A percentile compares a stretch with the other conserved stretches of the same genome.
phyloP scores from a whole-genome alignment of 2,797 vertebrate species.

The Sylvia borin region DNA sequence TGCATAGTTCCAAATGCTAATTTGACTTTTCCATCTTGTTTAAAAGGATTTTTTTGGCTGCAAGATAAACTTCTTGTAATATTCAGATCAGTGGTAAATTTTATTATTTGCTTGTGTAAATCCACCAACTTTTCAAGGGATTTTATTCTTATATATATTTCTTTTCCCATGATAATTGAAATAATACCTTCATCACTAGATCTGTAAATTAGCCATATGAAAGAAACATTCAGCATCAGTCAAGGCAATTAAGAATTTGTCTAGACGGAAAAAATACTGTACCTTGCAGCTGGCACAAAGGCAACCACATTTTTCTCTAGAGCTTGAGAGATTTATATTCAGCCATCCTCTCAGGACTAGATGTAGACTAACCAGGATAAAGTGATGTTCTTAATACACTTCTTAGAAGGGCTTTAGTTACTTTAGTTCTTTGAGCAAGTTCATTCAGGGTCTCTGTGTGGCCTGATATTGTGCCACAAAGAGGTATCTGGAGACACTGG shows the following conservation, averaged over 20 bases:
- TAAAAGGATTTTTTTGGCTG: not conserved
- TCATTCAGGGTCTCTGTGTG: slow-evolving; percentile 21
- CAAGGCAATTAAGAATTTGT: not conserved
- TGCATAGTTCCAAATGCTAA: not conserved
- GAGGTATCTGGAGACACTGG: not conserved
- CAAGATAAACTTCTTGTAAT: not conserved
- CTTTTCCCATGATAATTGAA: not conserved
- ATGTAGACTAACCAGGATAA: slow-evolving; percentile 12
- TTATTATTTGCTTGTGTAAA: not conserved
- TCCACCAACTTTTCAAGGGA: not conserved
- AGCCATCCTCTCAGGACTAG: not conserved
- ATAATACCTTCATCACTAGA: not conserved
- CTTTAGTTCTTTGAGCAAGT: not conserved
- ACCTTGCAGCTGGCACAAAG: not conserved
- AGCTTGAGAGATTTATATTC: slow-evolving; percentile 22
- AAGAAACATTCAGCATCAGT: not conserved
- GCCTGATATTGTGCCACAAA: not conserved
- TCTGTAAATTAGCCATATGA: not conserved
- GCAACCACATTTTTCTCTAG: not conserved
- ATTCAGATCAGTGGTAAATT: not conserved
- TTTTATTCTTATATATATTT: not conserved
- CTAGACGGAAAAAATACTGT: not conserved
- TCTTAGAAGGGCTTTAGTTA: slow-evolving; percentile 17
- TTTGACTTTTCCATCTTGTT: slow-evolving; percentile 12
- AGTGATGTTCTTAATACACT: slow-evolving; percentile 3